Conservation (phyloP, 2,888 invertebrate genomes). For the Macaria liturata region DNA sequence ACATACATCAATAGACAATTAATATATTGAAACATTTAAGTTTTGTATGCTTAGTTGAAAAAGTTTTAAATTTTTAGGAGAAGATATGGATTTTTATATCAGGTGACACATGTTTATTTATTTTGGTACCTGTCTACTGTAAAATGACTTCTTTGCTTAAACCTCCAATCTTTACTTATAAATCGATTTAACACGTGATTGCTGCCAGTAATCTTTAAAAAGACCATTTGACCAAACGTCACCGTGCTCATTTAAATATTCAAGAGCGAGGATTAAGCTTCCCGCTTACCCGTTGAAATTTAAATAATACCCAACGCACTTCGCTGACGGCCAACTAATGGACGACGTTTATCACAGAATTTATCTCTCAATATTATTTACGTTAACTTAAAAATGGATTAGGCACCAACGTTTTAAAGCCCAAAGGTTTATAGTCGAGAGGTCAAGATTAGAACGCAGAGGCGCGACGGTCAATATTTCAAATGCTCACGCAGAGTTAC, state of each 20-base stretch:
- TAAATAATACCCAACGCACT: constrained; percentile 56
- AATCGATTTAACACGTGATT: no score
- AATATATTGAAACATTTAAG: no score
- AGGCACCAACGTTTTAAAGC: constrained; percentile 43
- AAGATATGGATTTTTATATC: no score
- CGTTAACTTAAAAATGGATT: constrained; percentile 57
- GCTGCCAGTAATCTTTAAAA: no score
- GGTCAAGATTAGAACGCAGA: constrained; percentile 30
- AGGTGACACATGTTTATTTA: no score
- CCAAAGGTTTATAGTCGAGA: constrained; percentile 23
- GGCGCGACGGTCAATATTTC: constrained; percentile 17
- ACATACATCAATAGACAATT: no score
- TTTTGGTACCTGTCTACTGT: no score
- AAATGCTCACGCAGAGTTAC: constrained; percentile 3
- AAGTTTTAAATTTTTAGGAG: no score
- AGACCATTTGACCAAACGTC: neutral
- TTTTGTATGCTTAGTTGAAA: no score
- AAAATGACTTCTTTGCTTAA: no score
- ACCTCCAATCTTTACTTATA: no score
- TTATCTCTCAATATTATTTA: constrained; percentile 62
- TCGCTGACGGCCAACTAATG: constrained; percentile 54
- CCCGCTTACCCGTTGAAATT: constrained; percentile 62
- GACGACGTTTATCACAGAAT: constrained; percentile 55
- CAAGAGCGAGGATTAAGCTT: constrained; percentile 47
- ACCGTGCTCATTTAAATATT: constrained; percentile 43